Evolutionary conservation across 2,797 vertebrate genomes (phyloP), one percentile per base, ranked within the genome.

Genomic region (Oreochromis grahami): DNA sequence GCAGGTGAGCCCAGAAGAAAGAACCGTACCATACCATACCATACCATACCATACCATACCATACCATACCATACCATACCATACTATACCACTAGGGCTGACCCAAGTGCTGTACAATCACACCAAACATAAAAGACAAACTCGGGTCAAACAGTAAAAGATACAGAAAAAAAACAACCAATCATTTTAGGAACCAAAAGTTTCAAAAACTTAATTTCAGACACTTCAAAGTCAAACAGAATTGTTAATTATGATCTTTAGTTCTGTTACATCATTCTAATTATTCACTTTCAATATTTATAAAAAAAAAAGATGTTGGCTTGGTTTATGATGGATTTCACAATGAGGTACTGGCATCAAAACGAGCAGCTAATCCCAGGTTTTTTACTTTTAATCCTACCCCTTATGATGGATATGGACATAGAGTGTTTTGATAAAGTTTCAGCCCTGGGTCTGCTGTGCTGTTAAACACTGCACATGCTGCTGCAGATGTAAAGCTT

Each of bases 1-100:
- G 72, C 96, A 98, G 98, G 98, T 99, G 95, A 96, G 96, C 79
- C 38, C 45, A 32, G 17, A 34, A 36, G 41, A 74, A 74, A 74
- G 45, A 72, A 1, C 8, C 17, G 11, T 34, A 5, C 1, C 4
- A 26, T 26, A 26, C 1, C 24, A 60, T 60, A 60, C 29, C 58
- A n/a, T 43, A 11, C 38, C 36, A 38, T 38, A 4, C 36, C 8
- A 9, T 60, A 19, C 29, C 58, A n/a, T 41, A 41, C 38, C 36
- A 9, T 26, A 1, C 26, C 26, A 26, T 26, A 14, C 1, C 24
- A 60, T 60, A 19, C 29, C 58, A n/a, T 41, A 41, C 38, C 36
- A 9, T 11, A 11, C 38, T 10, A 41, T 8, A 36, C 58, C 32
- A 13, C 58, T 63, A 36, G 6, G 0, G 10, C 34, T 63, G 19